These are phyloP conservation scores for Campopleginae sp. DNA, from an alignment of 2,888 invertebrate species.

Conservation along the genomic window DNA sequence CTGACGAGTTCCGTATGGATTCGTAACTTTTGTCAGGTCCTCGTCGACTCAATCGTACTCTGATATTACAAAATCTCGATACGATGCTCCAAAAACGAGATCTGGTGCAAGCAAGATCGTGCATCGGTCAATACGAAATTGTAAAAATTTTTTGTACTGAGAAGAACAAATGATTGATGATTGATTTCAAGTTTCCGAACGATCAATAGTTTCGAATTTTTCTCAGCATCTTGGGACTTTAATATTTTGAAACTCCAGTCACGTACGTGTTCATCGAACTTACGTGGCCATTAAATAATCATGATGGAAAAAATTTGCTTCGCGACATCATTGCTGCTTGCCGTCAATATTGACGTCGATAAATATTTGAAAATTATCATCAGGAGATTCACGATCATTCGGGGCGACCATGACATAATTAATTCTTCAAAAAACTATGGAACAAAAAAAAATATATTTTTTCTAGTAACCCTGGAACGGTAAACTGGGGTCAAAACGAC, in stretches of 20 bases:
- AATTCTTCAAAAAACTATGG: too few relatives aligned
- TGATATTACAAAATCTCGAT: not conserved
- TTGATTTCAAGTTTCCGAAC: not conserved
- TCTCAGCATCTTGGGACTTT: not conserved
- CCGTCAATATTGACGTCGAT: not conserved
- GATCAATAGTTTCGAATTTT: not conserved
- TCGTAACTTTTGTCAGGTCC: not conserved
- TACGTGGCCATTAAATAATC: not conserved
- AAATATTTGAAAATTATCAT: constrained; percentile 4
- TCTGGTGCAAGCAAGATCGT: not conserved
- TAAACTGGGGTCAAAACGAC: too few relatives aligned
- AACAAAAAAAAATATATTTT: not conserved
- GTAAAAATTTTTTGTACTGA: not conserved
- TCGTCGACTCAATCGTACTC: not conserved
- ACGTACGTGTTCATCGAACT: not conserved
- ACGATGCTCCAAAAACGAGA: not conserved
- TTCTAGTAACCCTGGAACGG: not conserved
- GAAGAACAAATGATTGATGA: not conserved
- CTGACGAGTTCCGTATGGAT: not conserved
- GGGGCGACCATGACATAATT: not conserved
- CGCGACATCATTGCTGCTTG: not conserved
- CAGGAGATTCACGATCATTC: not conserved
- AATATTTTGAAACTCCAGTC: not conserved
- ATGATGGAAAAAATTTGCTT: not conserved
- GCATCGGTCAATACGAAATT: not conserved